Conservation (phyloP, 2,113 vertebrate genomes). For the Chauna torquata region DNA sequence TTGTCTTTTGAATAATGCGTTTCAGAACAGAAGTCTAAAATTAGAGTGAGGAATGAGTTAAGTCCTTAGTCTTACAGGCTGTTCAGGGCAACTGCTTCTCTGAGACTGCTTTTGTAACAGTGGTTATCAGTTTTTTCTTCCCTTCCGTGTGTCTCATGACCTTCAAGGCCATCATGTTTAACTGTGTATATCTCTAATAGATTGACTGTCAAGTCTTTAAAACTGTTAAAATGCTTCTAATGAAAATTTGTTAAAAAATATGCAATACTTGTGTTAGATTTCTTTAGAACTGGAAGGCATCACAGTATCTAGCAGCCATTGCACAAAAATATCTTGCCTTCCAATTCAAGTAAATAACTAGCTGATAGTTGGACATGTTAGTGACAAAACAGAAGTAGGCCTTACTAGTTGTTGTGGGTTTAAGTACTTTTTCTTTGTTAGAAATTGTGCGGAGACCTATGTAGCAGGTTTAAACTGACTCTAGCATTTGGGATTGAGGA, state of each 20-base stretch:
- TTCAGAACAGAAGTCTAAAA: conserved; percentile 51
- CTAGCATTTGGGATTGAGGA: background rate
- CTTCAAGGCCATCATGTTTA: background rate
- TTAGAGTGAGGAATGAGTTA: conserved; percentile 48
- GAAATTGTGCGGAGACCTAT: background rate
- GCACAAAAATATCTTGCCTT: background rate
- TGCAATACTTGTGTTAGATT: background rate
- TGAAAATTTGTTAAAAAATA: background rate
- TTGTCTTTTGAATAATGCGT: conserved; percentile 1
- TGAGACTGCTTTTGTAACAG: background rate
- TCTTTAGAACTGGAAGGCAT: background rate
- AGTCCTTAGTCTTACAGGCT: background rate
- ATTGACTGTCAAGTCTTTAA: background rate
- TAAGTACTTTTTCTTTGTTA: background rate
- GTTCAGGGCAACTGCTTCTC: conserved; percentile 10
- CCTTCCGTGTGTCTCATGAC: background rate
- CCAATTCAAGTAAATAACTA: background rate
- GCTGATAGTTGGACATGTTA: background rate
- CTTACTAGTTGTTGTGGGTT: background rate
- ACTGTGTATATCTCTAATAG: background rate
- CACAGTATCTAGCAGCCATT: background rate
- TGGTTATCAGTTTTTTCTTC: background rate
- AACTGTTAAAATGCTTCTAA: background rate
- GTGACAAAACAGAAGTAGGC: background rate
- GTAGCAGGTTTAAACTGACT: background rate